phyloP scores from a whole-genome alignment of 2,113 vertebrate species.

The Chamaea fasciata region DNA sequence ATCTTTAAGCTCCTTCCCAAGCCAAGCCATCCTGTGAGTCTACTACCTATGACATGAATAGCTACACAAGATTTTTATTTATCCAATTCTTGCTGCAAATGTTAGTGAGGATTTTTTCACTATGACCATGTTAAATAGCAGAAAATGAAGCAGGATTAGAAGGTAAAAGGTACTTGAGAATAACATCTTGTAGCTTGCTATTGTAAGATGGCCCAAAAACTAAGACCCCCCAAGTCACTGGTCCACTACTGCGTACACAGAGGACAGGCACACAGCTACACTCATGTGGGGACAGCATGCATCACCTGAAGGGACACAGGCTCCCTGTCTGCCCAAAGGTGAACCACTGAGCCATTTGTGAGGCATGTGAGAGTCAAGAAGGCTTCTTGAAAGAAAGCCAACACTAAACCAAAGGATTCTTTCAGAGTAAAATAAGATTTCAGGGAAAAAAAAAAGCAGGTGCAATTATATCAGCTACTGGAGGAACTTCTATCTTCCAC shows the following conservation, averaged over 20 bases:
- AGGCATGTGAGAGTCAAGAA: neutral
- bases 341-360: neutral
- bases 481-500: neutral
- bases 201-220: neutral
- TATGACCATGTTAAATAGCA: neutral
- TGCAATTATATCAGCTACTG: neutral
- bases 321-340: neutral
- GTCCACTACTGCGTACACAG: neutral
- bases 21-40: neutral
- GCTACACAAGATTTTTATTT: neutral
- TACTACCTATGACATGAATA: neutral
- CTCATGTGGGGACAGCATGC: rapidly evolving
- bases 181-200: neutral
- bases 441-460: neutral
- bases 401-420: neutral
- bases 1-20: neutral
- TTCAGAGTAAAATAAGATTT: neutral
- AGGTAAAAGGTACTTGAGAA: neutral
- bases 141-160: neutral
- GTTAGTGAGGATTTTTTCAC: neutral
- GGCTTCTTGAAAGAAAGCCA: neutral
- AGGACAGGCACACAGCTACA: neutral
- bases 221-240: neutral
- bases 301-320: neutral
- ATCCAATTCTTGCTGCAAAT: neutral